phyloP scores from a whole-genome alignment of 2,113 vertebrate species.

The Jaculus jaculus region DNA sequence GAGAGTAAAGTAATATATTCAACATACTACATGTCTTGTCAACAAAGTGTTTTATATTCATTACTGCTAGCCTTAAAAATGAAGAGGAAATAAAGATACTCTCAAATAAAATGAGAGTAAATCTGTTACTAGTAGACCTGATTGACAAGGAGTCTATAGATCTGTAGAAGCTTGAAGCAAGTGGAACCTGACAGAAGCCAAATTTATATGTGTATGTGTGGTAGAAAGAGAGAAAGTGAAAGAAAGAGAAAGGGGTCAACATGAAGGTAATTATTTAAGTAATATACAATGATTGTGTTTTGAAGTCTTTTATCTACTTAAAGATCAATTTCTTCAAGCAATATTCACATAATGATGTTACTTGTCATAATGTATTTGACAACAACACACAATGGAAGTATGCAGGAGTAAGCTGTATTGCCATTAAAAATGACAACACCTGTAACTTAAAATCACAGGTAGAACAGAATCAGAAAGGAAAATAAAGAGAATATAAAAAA shows the following conservation, averaged over 20 bases:
- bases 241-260: background rate
- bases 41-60: background rate
- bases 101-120: background rate
- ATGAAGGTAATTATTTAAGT: background rate
- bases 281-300: constrained; percentile 4
- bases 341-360: background rate
- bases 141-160: background rate
- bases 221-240: background rate
- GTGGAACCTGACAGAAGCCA: background rate
- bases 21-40: background rate
- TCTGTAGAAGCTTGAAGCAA: background rate
- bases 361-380: constrained; percentile 34
- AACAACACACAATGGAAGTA: background rate
- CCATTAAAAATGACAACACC: background rate
- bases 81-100: background rate
- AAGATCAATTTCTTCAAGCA: constrained; percentile 12
- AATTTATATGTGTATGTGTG: background rate
- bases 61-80: background rate
- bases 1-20: background rate
- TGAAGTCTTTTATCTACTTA: background rate
- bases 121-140: background rate
- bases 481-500: background rate
- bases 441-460: background rate
- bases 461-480: background rate
- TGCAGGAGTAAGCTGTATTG: background rate